A percentile compares a stretch with the other conserved stretches of the same genome.
Conservation (phyloP, 2,113 vertebrate genomes). For the Oreamnos americanus region DNA sequence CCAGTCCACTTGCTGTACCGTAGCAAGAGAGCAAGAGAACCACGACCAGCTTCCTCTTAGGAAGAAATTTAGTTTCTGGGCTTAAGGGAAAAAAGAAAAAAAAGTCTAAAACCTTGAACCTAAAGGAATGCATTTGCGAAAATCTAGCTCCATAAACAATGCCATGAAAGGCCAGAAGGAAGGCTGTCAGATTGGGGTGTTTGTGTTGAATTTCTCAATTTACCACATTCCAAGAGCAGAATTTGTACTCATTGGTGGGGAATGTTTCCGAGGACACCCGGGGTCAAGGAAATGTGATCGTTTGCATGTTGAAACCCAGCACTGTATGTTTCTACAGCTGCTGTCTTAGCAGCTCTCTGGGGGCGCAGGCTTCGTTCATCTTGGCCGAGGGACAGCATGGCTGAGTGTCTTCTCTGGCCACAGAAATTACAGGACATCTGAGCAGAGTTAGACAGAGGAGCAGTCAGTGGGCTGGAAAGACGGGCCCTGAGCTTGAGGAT, state of each 20-base stretch:
- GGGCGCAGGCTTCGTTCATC: not conserved
- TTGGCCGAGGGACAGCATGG: not conserved
- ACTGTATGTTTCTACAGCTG: conserved; percentile 45
- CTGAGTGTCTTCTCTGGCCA: not conserved
- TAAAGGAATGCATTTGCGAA: not conserved
- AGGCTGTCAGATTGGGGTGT: not conserved
- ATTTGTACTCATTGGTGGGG: not conserved
- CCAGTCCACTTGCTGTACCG: fast-evolving
- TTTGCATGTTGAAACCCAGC: not conserved
- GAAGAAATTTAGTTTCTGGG: not conserved
- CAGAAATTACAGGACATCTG: not conserved
- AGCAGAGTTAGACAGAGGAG: not conserved
- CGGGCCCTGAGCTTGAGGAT: fast-evolving
- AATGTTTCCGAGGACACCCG: not conserved
- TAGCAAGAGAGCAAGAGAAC: not conserved
- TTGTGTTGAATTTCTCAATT: not conserved
- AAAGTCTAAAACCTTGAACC: not conserved
- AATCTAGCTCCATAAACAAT: not conserved
- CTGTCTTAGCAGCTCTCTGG: not conserved
- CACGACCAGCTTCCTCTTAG: not conserved
- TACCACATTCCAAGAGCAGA: not conserved
- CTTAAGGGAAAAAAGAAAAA: not conserved
- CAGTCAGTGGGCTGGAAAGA: not conserved
- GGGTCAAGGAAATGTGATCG: not conserved
- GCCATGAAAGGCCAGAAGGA: not conserved